Evolutionary conservation across 2,888 invertebrate species (phyloP).

Genomic region (Seira sanloemensis): DNA sequence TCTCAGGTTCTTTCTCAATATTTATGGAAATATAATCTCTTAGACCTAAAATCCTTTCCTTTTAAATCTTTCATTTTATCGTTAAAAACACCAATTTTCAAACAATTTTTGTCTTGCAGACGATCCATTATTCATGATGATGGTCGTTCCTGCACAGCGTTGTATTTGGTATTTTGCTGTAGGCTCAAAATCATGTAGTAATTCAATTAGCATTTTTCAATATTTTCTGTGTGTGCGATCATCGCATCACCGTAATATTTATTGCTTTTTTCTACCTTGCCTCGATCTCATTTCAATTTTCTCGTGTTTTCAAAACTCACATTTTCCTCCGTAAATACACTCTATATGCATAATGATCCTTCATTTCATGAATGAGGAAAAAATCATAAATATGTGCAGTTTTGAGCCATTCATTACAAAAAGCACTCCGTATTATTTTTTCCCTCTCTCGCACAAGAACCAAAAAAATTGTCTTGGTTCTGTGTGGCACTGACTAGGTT

Average conservation of each 20-base stretch:
- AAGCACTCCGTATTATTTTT: not conserved
- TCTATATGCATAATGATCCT: constrained; percentile 32
- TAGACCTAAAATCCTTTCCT: constrained; percentile 33
- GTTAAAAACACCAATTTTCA: constrained; percentile 36
- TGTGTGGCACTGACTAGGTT: no score
- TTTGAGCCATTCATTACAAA: not conserved
- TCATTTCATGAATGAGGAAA: constrained; percentile 50
- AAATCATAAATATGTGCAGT: constrained; percentile 22
- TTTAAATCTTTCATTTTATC: constrained; percentile 21
- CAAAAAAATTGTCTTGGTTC: no score
- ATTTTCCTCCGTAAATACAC: not conserved
- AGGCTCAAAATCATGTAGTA: constrained; percentile 39
- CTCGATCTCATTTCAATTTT: constrained; percentile 39
- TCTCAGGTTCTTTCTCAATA: constrained; percentile 49
- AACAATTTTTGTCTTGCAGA: constrained; percentile 35
- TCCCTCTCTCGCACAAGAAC: no score
- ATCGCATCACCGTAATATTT: constrained; percentile 32
- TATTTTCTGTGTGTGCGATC: constrained; percentile 19
- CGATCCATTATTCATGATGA: constrained; percentile 59
- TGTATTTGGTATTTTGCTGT: not conserved
- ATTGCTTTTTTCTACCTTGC: constrained; percentile 27
- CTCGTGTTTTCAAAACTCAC: constrained; percentile 31
- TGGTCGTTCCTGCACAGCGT: not conserved
- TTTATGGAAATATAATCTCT: constrained; percentile 53
- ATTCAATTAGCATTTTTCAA: constrained; percentile 64